Conservation (phyloP, 2,888 invertebrate genomes). For the Mechanitis mazaeus region DNA sequence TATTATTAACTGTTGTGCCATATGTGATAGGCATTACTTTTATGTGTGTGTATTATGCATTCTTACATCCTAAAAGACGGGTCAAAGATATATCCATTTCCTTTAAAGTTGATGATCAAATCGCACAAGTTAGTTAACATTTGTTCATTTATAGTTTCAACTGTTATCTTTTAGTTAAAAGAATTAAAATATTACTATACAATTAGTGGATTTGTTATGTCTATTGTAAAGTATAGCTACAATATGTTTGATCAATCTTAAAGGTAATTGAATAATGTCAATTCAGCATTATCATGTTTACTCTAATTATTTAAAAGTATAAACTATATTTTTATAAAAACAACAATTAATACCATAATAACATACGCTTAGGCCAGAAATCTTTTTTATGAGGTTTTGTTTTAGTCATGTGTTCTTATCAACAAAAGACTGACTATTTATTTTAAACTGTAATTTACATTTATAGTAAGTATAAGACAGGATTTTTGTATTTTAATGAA, state of each 20-base stretch:
- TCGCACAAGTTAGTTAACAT: constrained; percentile 36
- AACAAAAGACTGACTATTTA: constrained; percentile 1
- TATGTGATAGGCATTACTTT: constrained; percentile 81
- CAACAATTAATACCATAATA: too few relatives aligned
- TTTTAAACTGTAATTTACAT: neutral
- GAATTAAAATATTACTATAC: too few relatives aligned
- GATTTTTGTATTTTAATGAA: neutral
- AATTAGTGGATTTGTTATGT: too few relatives aligned
- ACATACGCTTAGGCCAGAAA: too few relatives aligned
- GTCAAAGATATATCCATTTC: constrained; percentile 40
- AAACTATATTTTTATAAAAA: too few relatives aligned
- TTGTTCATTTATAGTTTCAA: neutral
- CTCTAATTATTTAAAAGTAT: too few relatives aligned
- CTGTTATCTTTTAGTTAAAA: too few relatives aligned
- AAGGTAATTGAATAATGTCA: too few relatives aligned
- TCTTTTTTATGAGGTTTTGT: neutral
- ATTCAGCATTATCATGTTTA: too few relatives aligned
- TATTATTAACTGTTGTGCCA: constrained; percentile 78
- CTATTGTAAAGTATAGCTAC: too few relatives aligned
- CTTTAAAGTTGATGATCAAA: constrained; percentile 39
- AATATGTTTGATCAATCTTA: too few relatives aligned
- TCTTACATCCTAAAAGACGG: constrained; percentile 80
- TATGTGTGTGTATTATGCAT: constrained; percentile 84
- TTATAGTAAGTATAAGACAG: neutral
- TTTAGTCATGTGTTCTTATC: neutral